These are phyloP conservation scores for Ochropleura plecta DNA, from an alignment of 2,888 invertebrate genomes.

Conservation along the genomic window DNA sequence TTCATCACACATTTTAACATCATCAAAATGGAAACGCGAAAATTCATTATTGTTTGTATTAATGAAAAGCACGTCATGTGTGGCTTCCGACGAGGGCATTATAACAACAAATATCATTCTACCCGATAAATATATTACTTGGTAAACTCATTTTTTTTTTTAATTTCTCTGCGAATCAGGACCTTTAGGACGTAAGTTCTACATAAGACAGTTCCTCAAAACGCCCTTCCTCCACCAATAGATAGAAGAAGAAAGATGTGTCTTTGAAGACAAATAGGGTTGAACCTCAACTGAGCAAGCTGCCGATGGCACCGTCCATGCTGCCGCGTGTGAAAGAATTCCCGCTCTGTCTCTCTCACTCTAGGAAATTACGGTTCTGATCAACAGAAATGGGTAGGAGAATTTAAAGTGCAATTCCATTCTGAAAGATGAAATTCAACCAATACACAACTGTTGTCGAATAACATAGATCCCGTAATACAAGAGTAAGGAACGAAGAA, in stretches of 20 bases:
- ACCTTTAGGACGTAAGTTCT: neutral
- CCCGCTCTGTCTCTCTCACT: too few species aligned
- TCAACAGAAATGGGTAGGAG: too few species aligned
- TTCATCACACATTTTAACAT: neutral
- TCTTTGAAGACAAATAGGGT: neutral
- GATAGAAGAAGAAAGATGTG: neutral
- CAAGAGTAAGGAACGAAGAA: slow-evolving; percentile 17
- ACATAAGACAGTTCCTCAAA: neutral
- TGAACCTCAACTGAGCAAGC: too few species aligned
- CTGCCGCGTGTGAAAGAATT: too few species aligned
- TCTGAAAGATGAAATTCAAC: too few species aligned
- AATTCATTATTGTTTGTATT: neutral
- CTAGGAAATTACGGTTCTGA: too few species aligned
- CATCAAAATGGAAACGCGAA: neutral
- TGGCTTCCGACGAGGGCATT: neutral
- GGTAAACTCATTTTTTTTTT: neutral
- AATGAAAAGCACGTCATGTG: neutral
- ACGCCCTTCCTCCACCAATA: neutral
- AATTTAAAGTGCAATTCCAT: too few species aligned
- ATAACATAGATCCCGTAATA: slow-evolving; percentile 2
- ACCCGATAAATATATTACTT: neutral
- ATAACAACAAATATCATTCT: neutral
- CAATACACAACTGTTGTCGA: slow-evolving; percentile 15
- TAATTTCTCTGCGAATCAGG: neutral
- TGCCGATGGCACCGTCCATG: too few species aligned